Conservation (phyloP, 2,113 vertebrate genomes). For the Okapia johnstoni region DNA sequence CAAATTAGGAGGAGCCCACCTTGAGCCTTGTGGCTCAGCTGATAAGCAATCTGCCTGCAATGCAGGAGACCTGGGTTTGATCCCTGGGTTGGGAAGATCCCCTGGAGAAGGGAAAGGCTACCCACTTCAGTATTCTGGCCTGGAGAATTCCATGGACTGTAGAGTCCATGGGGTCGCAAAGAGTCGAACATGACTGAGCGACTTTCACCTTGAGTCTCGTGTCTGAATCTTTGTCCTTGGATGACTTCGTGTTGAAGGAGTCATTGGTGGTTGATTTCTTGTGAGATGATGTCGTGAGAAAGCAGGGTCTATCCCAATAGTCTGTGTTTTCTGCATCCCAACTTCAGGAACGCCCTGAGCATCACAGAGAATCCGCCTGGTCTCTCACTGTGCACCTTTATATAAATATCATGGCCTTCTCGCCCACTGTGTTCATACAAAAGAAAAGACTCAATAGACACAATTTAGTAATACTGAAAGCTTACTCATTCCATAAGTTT, state of each 20-base stretch:
- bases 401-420: not conserved
- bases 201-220: not conserved
- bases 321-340: not conserved
- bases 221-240: not conserved
- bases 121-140: not conserved
- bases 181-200: not conserved
- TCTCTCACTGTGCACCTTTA: not conserved
- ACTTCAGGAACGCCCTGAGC: not conserved
- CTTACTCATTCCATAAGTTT: not conserved
- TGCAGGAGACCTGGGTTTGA: not conserved
- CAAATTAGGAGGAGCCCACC: not conserved
- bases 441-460: constrained; percentile 11
- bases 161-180: not conserved
- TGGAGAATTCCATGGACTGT: not conserved
- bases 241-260: not conserved
- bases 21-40: not conserved
- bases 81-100: not conserved
- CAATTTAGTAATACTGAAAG: not conserved
- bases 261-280: not conserved
- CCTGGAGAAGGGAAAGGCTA: not conserved
- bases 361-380: not conserved
- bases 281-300: not conserved
- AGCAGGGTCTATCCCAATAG: not conserved
- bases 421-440: not conserved
- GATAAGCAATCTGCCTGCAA: not conserved